Percentiles rank a stretch among this genome's conserved stretches.
These are phyloP conservation scores for Perca schrenkii DNA, from an alignment of 2,113 vertebrate species.

Conservation along the genomic window DNA sequence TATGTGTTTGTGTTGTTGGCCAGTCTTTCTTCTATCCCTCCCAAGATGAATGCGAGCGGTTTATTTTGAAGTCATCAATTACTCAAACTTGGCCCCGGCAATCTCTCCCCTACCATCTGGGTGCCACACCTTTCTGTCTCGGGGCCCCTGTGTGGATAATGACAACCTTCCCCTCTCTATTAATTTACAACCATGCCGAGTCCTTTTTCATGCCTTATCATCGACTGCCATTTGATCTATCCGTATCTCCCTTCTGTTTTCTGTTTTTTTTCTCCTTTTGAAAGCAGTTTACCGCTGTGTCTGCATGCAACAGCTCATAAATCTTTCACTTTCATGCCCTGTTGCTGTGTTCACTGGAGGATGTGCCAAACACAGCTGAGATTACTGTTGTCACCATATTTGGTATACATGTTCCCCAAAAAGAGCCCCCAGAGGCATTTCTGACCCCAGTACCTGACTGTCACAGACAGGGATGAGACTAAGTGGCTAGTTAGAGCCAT, in stretches of 20 bases:
- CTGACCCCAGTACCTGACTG: slow-evolving; percentile 24
- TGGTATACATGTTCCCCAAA: slow-evolving; percentile 29
- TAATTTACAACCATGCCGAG: slow-evolving; percentile 91
- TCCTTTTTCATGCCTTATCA: slow-evolving; percentile 95
- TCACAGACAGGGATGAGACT: not conserved
- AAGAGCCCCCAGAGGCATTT: not conserved
- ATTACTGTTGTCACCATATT: slow-evolving; percentile 28
- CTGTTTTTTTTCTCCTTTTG: slow-evolving; percentile 67
- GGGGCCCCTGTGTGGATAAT: slow-evolving; percentile 90
- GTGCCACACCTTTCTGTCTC: slow-evolving; percentile 91
- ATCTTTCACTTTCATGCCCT: slow-evolving; percentile 89
- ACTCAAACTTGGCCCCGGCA: slow-evolving; percentile 92
- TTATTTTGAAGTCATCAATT: slow-evolving; percentile 97
- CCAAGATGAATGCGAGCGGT: slow-evolving; percentile 87
- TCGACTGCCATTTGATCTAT: slow-evolving; percentile 92
- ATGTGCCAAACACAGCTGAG: slow-evolving; percentile 84
- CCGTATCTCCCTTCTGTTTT: slow-evolving; percentile 85
- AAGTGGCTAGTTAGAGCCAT: not conserved
- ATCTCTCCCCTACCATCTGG: slow-evolving; percentile 93
- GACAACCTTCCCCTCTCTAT: slow-evolving; percentile 94
- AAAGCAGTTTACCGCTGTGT: slow-evolving; percentile 86
- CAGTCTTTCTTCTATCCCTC: slow-evolving; percentile 86
- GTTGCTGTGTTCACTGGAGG: slow-evolving; percentile 86
- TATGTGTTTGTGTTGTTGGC: slow-evolving; percentile 78
- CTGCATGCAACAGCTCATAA: slow-evolving; percentile 92